Conservation (phyloP, 2,888 invertebrate genomes). For the Rugalucina vietnamica region DNA sequence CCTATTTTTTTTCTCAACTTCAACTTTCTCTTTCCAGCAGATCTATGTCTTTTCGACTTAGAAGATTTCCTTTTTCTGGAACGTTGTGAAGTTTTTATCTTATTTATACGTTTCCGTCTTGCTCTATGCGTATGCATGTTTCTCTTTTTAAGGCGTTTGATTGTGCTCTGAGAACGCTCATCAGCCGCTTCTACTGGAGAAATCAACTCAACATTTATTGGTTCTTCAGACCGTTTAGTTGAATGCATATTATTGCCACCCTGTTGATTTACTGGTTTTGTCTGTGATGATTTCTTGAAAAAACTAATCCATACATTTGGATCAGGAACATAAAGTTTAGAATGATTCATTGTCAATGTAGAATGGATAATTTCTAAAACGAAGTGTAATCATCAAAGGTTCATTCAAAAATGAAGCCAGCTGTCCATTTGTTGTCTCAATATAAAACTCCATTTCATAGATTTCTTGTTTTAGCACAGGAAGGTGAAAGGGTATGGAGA, state of each 20-base stretch:
- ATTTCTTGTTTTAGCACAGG: background rate
- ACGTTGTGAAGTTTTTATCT: background rate
- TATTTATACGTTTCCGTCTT: background rate
- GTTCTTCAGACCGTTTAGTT: background rate
- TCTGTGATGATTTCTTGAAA: background rate
- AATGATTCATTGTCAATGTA: slow-evolving; percentile 9
- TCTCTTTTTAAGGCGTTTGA: background rate
- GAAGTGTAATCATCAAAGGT: background rate
- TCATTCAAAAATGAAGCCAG: background rate
- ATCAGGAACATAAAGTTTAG: slow-evolving; percentile 1
- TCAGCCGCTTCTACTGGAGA: slow-evolving; percentile 1
- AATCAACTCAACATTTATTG: slow-evolving; percentile 2
- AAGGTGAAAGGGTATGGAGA: background rate
- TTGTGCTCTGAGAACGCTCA: background rate
- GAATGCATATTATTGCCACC: background rate
- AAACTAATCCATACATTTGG: background rate
- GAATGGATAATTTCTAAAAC: background rate
- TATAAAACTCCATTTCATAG: background rate
- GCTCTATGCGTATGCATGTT: background rate
- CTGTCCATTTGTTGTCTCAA: background rate
- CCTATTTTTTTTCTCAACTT: background rate
- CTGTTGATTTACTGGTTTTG: background rate
- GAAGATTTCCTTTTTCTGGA: background rate
- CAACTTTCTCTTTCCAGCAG: background rate
- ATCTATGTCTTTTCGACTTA: background rate